Evolutionary conservation across 2,113 vertebrate genomes (phyloP).

Genomic region (Taxidea taxus): DNA sequence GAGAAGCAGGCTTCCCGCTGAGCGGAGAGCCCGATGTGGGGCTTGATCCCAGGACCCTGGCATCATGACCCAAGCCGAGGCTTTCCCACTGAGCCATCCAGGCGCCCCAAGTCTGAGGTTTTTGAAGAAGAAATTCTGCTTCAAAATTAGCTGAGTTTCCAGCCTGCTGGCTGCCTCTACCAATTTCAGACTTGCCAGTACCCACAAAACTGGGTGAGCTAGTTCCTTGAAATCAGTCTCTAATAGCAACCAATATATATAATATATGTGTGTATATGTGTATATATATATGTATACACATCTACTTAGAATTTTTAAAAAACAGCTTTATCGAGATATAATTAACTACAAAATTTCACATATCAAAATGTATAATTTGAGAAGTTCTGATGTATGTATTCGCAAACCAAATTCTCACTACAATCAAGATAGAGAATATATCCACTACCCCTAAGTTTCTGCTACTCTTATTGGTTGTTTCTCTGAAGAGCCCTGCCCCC

Average conservation of each 20-base stretch:
- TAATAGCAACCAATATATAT: neutral
- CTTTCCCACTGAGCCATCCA: too few relatives aligned
- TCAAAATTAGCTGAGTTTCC: neutral
- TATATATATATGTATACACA: neutral
- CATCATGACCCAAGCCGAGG: too few relatives aligned
- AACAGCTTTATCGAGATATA: neutral
- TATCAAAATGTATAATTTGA: neutral
- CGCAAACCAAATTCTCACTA: neutral
- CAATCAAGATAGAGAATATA: neutral
- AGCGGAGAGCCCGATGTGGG: too few relatives aligned
- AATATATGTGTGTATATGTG: neutral
- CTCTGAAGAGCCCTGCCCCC: neutral
- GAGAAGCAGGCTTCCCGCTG: too few relatives aligned
- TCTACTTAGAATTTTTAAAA: neutral
- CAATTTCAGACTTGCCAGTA: neutral
- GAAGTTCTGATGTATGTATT: neutral
- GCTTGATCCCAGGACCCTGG: too few relatives aligned
- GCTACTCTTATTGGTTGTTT: neutral
- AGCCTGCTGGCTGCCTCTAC: neutral
- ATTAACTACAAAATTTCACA: neutral
- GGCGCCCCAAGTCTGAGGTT: neutral
- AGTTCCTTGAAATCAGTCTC: neutral
- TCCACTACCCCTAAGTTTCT: neutral
- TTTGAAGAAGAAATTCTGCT: neutral
- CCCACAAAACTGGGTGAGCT: neutral